A percentile compares a stretch with the other conserved stretches of the same genome.
phyloP scores from a whole-genome alignment of 2,797 vertebrate species.

The Esox masquinongy region DNA sequence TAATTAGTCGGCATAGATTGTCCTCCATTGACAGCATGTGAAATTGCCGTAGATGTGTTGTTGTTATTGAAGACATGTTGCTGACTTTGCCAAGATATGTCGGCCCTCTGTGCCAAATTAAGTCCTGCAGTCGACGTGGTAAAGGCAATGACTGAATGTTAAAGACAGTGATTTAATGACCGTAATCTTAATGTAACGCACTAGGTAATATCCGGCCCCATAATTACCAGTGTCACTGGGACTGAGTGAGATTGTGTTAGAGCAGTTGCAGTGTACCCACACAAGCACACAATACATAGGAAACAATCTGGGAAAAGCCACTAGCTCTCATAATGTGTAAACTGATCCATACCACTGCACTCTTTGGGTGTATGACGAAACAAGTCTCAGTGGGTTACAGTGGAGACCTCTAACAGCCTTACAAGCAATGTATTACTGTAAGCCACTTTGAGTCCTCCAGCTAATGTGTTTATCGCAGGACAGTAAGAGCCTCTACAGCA shows the following conservation, averaged over 20 bases:
- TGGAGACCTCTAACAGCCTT: background rate
- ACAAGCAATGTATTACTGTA: too few relatives aligned
- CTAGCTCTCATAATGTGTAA: background rate
- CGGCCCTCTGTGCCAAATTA: background rate
- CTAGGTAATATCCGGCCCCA: background rate
- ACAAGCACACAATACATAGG: too few relatives aligned
- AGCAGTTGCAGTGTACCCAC: background rate
- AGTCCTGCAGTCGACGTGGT: background rate
- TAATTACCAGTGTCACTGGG: background rate
- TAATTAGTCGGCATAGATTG: background rate
- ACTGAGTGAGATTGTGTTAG: background rate
- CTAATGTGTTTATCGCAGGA: too few relatives aligned
- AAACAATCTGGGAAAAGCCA: background rate
- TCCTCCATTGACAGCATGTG: background rate
- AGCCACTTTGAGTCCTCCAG: too few relatives aligned
- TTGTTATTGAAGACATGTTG: too few relatives aligned
- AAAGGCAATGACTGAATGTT: background rate
- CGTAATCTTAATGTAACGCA: background rate
- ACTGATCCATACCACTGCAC: background rate
- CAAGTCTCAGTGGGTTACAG: background rate
- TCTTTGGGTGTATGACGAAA: background rate
- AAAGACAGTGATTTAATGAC: constrained; percentile 1
- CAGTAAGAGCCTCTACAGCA: too few relatives aligned
- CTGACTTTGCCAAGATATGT: background rate
- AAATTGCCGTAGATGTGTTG: too few relatives aligned